Percentiles rank a stretch among this genome's conserved stretches.
Evolutionary conservation across 1,140 invertebrate species (phyloP).

Genomic region (Parasteatoda tepidariorum): DNA sequence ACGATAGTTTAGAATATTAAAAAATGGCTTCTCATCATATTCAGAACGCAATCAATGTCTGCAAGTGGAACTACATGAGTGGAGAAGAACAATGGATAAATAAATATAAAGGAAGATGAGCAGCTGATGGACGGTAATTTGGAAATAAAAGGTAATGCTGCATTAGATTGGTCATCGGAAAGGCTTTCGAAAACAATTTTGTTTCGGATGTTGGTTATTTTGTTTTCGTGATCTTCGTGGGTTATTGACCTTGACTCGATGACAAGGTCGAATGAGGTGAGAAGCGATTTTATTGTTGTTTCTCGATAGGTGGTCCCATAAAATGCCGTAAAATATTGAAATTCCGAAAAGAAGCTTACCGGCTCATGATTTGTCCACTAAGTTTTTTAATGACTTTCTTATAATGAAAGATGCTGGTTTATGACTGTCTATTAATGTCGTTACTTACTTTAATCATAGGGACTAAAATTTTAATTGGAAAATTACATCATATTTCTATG

Average conservation of each 20-base stretch:
- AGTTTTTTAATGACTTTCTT: no score
- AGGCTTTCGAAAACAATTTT: conserved; percentile 18
- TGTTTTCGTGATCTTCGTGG: background rate
- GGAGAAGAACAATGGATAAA: conserved; percentile 46
- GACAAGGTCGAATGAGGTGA: conserved; percentile 31
- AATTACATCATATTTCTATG: no score
- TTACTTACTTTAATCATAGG: no score
- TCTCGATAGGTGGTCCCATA: background rate
- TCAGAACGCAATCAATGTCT: conserved; percentile 44
- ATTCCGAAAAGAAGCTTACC: no score
- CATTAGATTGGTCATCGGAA: conserved; percentile 31
- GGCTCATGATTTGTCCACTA: no score
- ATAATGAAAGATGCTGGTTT: no score
- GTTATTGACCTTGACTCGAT: conserved; percentile 35
- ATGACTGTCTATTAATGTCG: no score
- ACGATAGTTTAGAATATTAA: background rate
- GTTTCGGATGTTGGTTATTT: conserved; percentile 20
- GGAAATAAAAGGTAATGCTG: conserved; percentile 28
- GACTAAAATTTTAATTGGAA: no score
- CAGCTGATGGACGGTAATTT: conserved; percentile 11
- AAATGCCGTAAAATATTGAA: background rate
- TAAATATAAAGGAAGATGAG: conserved; percentile 3
- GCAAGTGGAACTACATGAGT: conserved; percentile 24
- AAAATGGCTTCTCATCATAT: conserved; percentile 19
- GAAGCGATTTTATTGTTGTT: background rate